phyloP scores from a whole-genome alignment of 2,797 vertebrate species.

The Diplodus puntazzo region DNA sequence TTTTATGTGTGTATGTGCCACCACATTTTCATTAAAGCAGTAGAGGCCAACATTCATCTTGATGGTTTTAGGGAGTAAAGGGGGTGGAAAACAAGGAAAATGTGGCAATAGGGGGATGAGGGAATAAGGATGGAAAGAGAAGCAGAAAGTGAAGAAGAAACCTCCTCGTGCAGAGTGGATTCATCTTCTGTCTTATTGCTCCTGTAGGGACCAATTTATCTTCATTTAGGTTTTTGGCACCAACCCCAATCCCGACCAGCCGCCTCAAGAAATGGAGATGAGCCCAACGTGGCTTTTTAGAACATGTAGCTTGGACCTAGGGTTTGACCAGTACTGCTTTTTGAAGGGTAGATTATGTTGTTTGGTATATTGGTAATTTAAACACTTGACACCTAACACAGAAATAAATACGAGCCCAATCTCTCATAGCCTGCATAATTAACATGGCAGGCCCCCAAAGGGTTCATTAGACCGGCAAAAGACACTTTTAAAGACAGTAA shows the following conservation, averaged over 20 bases:
- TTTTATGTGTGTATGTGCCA: constrained; percentile 35
- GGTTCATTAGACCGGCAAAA: too few species aligned
- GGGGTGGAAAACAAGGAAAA: constrained; percentile 57
- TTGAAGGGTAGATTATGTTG: background rate
- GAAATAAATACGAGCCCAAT: too few species aligned
- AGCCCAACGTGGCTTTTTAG: constrained; percentile 36
- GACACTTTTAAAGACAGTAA: too few species aligned
- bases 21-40: constrained; percentile 70
- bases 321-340: background rate
- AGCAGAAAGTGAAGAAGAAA: constrained; percentile 67
- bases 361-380: background rate
- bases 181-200: constrained; percentile 82
- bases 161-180: constrained; percentile 72
- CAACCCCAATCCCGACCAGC: constrained; percentile 56
- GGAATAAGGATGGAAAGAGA: constrained; percentile 62
- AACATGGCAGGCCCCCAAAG: too few species aligned
- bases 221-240: constrained; percentile 81
- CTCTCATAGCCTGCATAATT: too few species aligned
- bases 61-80: constrained; percentile 63
- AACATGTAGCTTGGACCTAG: background rate
- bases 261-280: constrained; percentile 42
- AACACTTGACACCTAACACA: too few species aligned
- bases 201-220: constrained; percentile 82
- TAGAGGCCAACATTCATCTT: constrained; percentile 70
- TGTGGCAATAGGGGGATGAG: constrained; percentile 62